Evolutionary conservation across 2,113 vertebrate genomes (phyloP), one percentile per base, ranked within the genome.

Genomic region (Hydropotes inermis): DNA sequence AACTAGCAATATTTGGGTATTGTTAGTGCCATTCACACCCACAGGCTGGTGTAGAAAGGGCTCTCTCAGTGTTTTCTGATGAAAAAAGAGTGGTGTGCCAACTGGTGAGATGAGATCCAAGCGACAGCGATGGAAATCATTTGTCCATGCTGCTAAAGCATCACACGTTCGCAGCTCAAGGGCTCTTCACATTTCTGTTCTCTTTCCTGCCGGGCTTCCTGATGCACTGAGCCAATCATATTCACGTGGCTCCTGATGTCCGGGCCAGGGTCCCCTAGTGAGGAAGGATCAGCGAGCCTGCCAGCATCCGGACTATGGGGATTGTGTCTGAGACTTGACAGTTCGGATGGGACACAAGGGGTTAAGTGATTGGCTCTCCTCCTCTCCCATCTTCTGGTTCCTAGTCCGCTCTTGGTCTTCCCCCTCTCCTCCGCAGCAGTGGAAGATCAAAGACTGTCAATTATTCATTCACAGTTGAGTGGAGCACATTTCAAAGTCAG

Each of bases 361-460:
- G 61, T 74, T 90, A 89, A 90, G 78, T 47, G 39, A 52, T 61
- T 89, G 88, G 45, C 78, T 67, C 17, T 84, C 47, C 6, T 64
- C 6, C 57, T 60, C 57, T 70, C 92, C 58, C 54, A 27, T 54
- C 30, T 47, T n/a, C 15, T 64, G 36, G 36, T 91, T 21, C 78
- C 60, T 28, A 7, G 2, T 17, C 55, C 19, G 87, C 85, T 97
- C 50, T 7, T 50, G 47, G 74, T 82, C 92, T 89, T 83, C 74
- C 57, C 47, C 28, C 45, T 83, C 60, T 47, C 43, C 67, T 90
- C 60, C 91, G 94, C 15, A 61, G 92, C 96, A 97, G n/a, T 47
- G 82, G 94, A 98, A 98, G 98, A 98, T 89, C 97, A 98, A 92
- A 96, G 95, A 89, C 52, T 52, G 97, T 97, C 92, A 97, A 96